Evolutionary conservation across 2,888 invertebrate genomes (phyloP).

Genomic region (Heliconius charithonia): DNA sequence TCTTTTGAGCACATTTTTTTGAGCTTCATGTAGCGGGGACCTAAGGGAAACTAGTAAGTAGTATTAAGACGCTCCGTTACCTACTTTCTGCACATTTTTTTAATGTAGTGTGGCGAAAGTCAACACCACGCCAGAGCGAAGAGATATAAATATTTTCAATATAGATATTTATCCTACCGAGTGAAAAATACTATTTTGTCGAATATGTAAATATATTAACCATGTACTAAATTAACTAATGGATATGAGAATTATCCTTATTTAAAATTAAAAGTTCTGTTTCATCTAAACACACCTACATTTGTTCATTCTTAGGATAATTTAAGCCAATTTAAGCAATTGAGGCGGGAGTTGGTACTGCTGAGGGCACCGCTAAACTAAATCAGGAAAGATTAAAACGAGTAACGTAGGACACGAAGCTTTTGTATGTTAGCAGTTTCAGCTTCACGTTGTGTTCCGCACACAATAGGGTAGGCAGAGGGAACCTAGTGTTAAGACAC

Average conservation of each 20-base stretch:
- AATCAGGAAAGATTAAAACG: constrained; percentile 34
- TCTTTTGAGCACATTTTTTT: too few species aligned
- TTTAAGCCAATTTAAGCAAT: constrained; percentile 78
- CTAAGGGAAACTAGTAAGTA: too few species aligned
- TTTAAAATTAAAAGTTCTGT: constrained; percentile 55
- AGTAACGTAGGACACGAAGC: neutral
- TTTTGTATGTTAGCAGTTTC: neutral
- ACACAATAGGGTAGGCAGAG: too few species aligned
- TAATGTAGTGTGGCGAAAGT: neutral
- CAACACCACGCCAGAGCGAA: neutral
- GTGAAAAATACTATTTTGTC: neutral
- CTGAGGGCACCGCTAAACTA: constrained; percentile 17
- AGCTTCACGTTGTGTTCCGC: too few species aligned
- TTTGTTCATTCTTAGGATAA: constrained; percentile 62
- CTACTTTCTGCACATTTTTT: neutral
- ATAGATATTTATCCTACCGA: neutral
- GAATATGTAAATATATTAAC: neutral
- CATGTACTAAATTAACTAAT: too few species aligned
- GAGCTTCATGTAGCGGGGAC: too few species aligned
- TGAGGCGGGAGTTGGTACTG: constrained; percentile 56
- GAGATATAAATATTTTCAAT: neutral
- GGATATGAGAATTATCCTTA: constrained; percentile 59
- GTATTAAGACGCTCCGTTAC: too few species aligned
- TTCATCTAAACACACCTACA: constrained; percentile 49
- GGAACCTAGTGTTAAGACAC: too few species aligned